phyloP scores from a whole-genome alignment of 2,888 invertebrate species.

The Nasonovia ribisnigri region DNA sequence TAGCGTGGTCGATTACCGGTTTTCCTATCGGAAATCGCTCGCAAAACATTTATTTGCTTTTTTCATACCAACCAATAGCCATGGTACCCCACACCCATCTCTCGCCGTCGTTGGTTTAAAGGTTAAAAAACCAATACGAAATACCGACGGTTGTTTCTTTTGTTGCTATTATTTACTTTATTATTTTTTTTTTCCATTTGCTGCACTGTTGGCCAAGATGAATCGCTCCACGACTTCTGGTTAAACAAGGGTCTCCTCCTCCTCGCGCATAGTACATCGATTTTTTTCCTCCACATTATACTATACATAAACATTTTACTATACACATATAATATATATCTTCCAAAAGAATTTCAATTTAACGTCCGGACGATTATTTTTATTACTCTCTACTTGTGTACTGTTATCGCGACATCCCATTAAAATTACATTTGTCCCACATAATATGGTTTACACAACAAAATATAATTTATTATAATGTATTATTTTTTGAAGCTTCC shows the following conservation, averaged over 20 bases:
- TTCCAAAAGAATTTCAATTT: slow-evolving; percentile 18
- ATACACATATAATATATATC: background rate
- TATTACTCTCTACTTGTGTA: background rate
- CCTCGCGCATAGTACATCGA: background rate
- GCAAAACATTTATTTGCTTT: slow-evolving; percentile 36
- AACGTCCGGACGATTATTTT: background rate
- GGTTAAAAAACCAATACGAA: slow-evolving; percentile 40
- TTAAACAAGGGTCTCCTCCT: background rate
- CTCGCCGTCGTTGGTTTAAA: slow-evolving; percentile 15
- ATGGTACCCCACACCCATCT: background rate
- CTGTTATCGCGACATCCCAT: background rate
- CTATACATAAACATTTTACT: background rate
- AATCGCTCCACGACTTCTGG: slow-evolving; percentile 19
- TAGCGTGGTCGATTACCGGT: slow-evolving; percentile 37
- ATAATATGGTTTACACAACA: background rate
- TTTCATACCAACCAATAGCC: background rate
- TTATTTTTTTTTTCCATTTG: background rate
- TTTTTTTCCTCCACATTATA: background rate
- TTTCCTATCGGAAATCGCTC: slow-evolving; percentile 49
- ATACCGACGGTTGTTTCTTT: slow-evolving; percentile 36
- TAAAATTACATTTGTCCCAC: background rate
- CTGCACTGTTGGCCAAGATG: background rate
- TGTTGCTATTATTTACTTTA: background rate
- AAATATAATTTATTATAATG: background rate
- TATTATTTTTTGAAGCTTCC: background rate